Conservation (phyloP, 2,797 vertebrate genomes). For the Bradypus variegatus region DNA sequence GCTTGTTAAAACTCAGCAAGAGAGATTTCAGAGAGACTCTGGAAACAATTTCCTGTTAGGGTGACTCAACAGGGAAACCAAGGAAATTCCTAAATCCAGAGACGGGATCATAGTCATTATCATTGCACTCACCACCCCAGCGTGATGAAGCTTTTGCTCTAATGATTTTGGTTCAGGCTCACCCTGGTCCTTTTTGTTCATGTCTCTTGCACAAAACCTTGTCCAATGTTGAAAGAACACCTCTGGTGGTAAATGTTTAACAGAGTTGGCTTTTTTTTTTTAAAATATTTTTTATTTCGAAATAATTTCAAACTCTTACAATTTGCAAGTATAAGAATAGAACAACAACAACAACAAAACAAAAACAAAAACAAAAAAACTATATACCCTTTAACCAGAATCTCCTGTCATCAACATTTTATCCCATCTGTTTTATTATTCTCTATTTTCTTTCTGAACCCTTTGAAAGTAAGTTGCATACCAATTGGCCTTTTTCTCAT, state of each 20-base stretch:
- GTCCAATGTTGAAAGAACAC: neutral
- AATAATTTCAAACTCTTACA: too few species aligned
- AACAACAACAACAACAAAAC: too few species aligned
- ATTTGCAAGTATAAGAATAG: too few species aligned
- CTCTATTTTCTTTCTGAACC: too few species aligned
- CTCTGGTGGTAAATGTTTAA: neutral
- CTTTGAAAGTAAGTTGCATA: too few species aligned
- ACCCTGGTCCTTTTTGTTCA: neutral
- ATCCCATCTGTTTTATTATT: too few species aligned
- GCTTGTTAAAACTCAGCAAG: conserved; percentile 8
- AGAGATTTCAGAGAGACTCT: conserved; percentile 19
- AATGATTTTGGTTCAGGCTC: neutral
- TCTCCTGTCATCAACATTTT: too few species aligned
- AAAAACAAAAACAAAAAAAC: too few species aligned
- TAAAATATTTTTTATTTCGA: too few species aligned
- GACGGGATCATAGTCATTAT: neutral
- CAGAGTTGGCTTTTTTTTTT: too few species aligned
- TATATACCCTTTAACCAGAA: too few species aligned
- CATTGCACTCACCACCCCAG: neutral
- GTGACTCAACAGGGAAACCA: neutral
- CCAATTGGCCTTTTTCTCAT: too few species aligned
- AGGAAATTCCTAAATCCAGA: neutral
- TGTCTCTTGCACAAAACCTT: neutral
- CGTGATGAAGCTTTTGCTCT: neutral
- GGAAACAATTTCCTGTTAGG: neutral